Evolutionary conservation across 2,113 vertebrate genomes (phyloP).

Genomic region (Rhombomys opimus): DNA sequence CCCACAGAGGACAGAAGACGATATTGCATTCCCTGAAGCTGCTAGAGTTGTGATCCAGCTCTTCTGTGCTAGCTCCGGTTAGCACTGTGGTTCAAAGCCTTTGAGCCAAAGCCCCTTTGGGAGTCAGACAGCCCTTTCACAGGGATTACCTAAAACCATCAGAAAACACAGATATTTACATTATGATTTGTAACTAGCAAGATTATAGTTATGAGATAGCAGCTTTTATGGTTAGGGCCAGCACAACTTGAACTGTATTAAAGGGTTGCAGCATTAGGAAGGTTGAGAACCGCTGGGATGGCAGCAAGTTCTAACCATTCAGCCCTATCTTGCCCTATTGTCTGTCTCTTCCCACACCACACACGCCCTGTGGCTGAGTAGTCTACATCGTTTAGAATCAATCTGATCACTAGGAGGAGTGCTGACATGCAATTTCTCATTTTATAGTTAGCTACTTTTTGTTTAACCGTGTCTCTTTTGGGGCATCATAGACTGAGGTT

Average conservation of each 20-base stretch:
- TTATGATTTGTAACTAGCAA: background rate
- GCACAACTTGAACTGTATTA: background rate
- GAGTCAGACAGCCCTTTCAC: background rate
- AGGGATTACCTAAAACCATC: background rate
- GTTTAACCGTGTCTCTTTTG: background rate
- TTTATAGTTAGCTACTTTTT: background rate
- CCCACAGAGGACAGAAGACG: background rate
- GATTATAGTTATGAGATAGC: background rate
- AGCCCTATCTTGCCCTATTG: background rate
- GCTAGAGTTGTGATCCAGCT: background rate
- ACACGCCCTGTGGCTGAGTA: background rate
- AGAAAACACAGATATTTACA: background rate
- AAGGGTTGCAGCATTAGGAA: background rate
- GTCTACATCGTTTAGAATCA: background rate
- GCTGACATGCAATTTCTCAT: background rate
- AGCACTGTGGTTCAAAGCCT: background rate
- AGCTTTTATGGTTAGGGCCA: background rate
- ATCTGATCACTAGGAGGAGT: background rate
- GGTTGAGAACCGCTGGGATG: background rate
- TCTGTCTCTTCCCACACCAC: background rate
- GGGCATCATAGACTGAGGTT: background rate
- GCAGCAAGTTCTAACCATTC: background rate
- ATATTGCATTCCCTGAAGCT: background rate
- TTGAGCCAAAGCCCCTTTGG: background rate
- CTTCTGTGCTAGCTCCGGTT: background rate